Evolutionary conservation across 2,113 vertebrate species (phyloP).

Genomic region (Melozone crissalis): DNA sequence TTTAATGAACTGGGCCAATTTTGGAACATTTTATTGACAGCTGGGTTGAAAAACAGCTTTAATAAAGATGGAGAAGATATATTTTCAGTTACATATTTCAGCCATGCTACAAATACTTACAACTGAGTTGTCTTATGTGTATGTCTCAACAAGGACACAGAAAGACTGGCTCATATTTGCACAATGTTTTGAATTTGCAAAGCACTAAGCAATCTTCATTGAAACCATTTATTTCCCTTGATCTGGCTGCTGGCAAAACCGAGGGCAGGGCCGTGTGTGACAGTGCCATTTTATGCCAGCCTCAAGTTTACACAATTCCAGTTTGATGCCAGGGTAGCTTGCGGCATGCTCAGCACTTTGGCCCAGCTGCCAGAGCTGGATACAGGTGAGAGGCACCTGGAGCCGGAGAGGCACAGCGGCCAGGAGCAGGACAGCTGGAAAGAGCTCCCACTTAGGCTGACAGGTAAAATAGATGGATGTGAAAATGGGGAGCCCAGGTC

Average conservation of each 20-base stretch:
- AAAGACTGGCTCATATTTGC: background rate
- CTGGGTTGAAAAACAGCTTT: background rate
- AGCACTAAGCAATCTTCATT: background rate
- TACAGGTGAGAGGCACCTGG: background rate
- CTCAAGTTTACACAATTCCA: background rate
- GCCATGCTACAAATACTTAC: background rate
- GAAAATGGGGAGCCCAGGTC: rapidly evolving
- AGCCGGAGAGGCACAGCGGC: background rate
- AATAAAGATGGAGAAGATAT: background rate
- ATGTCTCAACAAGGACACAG: background rate
- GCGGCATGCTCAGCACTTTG: background rate
- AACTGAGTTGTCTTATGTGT: background rate
- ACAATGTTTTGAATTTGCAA: background rate
- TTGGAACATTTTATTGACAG: background rate
- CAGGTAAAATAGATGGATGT: background rate
- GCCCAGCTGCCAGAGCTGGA: background rate
- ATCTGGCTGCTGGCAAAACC: background rate
- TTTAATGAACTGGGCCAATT: background rate
- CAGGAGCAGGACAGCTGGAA: background rate
- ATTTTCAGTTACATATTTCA: background rate
- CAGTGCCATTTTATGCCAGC: background rate
- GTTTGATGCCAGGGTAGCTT: background rate
- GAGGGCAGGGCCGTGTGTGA: background rate
- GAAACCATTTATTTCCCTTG: background rate
- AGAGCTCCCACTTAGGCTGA: background rate